Conservation (phyloP, 1,140 invertebrate species). For the Pinna nobilis region DNA sequence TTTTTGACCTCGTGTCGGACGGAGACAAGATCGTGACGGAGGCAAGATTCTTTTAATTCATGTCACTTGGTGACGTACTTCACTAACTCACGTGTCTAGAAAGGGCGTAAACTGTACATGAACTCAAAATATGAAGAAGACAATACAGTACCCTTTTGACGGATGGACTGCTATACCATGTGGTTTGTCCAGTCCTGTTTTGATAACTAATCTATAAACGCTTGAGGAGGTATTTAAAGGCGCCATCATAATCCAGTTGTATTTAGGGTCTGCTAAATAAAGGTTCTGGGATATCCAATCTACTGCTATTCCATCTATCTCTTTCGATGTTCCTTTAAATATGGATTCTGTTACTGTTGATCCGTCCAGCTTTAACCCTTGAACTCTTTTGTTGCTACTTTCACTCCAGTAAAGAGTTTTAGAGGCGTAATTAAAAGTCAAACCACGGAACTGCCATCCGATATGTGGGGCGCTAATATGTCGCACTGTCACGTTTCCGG, state of each 20-base stretch:
- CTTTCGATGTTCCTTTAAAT: slow-evolving; percentile 61
- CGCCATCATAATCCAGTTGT: slow-evolving; percentile 68
- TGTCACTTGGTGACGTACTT: too few species aligned
- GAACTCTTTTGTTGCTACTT: slow-evolving; percentile 59
- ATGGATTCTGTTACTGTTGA: slow-evolving; percentile 55
- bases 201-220: slow-evolving; percentile 55
- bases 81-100: too few species aligned
- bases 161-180: slow-evolving; percentile 64
- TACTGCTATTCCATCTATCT: slow-evolving; percentile 90
- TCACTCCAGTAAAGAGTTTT: slow-evolving; percentile 66
- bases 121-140: neutral
- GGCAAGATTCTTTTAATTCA: too few species aligned
- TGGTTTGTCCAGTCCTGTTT: slow-evolving; percentile 56
- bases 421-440: slow-evolving; percentile 56
- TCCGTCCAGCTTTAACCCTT: slow-evolving; percentile 54
- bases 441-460: slow-evolving; percentile 54
- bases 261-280: slow-evolving; percentile 94
- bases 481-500: slow-evolving; percentile 54
- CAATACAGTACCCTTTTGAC: slow-evolving; percentile 65
- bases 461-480: slow-evolving; percentile 58
- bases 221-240: slow-evolving; percentile 31
- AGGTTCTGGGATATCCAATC: slow-evolving; percentile 96
- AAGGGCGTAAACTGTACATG: neutral
- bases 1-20: too few species aligned
- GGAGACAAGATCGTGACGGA: too few species aligned